A percentile compares a stretch with the other conserved stretches of the same genome.
Evolutionary conservation across 2,888 invertebrate genomes (phyloP).

Genomic region (Trachelus stipa): DNA sequence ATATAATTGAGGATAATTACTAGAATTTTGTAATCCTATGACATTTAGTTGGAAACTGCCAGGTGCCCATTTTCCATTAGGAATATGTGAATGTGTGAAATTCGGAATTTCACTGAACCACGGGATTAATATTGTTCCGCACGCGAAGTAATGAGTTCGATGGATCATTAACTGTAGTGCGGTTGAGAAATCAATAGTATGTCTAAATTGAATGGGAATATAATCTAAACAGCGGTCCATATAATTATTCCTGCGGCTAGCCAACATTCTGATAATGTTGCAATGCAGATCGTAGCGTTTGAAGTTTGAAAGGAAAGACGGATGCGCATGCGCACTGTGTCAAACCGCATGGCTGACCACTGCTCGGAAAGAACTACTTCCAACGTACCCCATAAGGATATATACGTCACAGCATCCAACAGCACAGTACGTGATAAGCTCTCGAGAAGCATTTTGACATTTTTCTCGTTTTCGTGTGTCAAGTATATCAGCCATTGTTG

Average conservation of each 20-base stretch:
- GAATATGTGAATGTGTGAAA: background rate
- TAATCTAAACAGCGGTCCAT: conserved; percentile 47
- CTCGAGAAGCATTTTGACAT: background rate
- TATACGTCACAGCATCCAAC: background rate
- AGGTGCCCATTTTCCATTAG: background rate
- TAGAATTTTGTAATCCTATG: background rate
- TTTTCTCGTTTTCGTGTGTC: background rate
- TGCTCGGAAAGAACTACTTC: conserved; percentile 47
- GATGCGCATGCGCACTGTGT: conserved; percentile 33
- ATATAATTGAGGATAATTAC: background rate
- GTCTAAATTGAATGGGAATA: conserved; percentile 58
- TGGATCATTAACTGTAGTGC: conserved; percentile 20
- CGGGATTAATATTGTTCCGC: background rate
- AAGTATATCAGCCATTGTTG: background rate
- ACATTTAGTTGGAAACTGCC: background rate
- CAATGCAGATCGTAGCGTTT: conserved; percentile 45
- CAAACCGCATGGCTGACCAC: conserved; percentile 43
- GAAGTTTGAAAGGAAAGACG: conserved; percentile 34
- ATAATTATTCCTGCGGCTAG: conserved; percentile 52
- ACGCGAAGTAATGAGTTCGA: background rate
- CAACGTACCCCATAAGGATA: conserved; percentile 13
- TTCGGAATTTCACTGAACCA: background rate
- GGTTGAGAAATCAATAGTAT: conserved; percentile 35
- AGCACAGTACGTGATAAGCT: background rate
- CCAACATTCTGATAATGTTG: conserved; percentile 55